Percentiles rank a stretch among this genome's conserved stretches.
Conservation (phyloP, 2,888 invertebrate species). For the Priocnemis perturbator region DNA sequence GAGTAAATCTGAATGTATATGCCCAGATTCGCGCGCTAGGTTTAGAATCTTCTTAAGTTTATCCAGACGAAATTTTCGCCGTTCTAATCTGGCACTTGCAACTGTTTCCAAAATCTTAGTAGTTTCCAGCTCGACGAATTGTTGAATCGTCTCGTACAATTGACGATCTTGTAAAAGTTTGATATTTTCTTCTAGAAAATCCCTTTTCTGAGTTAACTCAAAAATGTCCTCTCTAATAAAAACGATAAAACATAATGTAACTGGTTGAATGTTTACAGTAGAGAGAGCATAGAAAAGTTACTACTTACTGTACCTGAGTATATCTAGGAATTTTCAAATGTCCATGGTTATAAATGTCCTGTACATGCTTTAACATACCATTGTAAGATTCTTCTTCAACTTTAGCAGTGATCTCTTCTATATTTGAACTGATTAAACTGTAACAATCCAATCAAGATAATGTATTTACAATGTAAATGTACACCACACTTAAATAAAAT, state of each 20-base stretch:
- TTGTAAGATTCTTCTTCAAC: slow-evolving; percentile 26
- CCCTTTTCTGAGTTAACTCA: slow-evolving; percentile 58
- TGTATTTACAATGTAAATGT: not conserved
- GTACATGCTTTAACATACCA: slow-evolving; percentile 38
- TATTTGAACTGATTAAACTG: slow-evolving; percentile 42
- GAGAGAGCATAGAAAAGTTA: not conserved
- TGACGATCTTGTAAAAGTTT: slow-evolving; percentile 57
- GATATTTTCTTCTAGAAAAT: slow-evolving; percentile 65
- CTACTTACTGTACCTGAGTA: slow-evolving; percentile 36
- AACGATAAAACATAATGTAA: not conserved
- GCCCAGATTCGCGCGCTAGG: slow-evolving; percentile 65
- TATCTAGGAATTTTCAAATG: slow-evolving; percentile 36
- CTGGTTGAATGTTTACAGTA: not conserved
- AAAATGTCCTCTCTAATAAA: slow-evolving; percentile 60
- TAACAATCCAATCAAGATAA: slow-evolving; percentile 11
- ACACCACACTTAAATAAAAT: not conserved
- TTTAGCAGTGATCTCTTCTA: slow-evolving; percentile 37
- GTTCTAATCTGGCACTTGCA: slow-evolving; percentile 55
- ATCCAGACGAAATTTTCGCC: slow-evolving; percentile 52
- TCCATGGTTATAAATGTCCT: slow-evolving; percentile 49
- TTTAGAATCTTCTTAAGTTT: slow-evolving; percentile 59
- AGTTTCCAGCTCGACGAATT: slow-evolving; percentile 57
- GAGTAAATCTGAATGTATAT: slow-evolving; percentile 65
- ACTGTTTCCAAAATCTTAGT: slow-evolving; percentile 62
- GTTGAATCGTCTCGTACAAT: slow-evolving; percentile 54